Evolutionary conservation across 2,113 vertebrate genomes (phyloP), one percentile per base, ranked within the genome.

Genomic region (Thalassoma bifasciatum): DNA sequence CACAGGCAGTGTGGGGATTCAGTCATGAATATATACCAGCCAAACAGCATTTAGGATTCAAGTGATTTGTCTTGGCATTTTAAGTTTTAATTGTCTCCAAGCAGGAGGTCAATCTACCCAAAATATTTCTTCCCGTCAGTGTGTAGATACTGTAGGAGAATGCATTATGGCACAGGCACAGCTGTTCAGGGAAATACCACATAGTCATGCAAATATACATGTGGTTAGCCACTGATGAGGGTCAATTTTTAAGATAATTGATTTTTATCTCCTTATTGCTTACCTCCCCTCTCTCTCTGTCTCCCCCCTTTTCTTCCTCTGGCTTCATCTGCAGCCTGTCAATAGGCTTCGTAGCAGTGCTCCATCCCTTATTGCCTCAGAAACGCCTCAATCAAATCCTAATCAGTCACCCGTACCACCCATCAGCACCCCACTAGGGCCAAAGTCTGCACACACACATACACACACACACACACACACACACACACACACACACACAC

Each of bases 351-450:
- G 75, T 54, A 36, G 89, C 89, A 54, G 17, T 62, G 69, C 92
- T 91, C 72, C 42, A 92, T 92, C 91, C 72, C 85, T 93, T 93
- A 92, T 90, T 79, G 73, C 91, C 85, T 87, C 85, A 68, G 86
- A 91, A 94, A 92, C 81, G 83, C 92, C 92, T 93, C 92, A 91
- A 93, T 94, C 92, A 93, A 89, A 93, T 89, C 82, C 83, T 87
- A 92, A 92, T 93, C 92, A 92, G 87, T 93, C 93, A 92, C 69
- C 87, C 83, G 84, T 71, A 60, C 70, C 40, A 23, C 80, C 77
- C 83, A 86, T 89, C 88, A 82, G 74, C 83, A 84, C 66, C 77
- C 75, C 77, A 74, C 64, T 68, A 66, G 54, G 52, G 66, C 73
- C 22, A 56, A 37, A 68, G 34, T 46, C 47, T 10, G 26, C 63